Conservation (phyloP, 2,113 vertebrate species). For the Columba janthina region DNA sequence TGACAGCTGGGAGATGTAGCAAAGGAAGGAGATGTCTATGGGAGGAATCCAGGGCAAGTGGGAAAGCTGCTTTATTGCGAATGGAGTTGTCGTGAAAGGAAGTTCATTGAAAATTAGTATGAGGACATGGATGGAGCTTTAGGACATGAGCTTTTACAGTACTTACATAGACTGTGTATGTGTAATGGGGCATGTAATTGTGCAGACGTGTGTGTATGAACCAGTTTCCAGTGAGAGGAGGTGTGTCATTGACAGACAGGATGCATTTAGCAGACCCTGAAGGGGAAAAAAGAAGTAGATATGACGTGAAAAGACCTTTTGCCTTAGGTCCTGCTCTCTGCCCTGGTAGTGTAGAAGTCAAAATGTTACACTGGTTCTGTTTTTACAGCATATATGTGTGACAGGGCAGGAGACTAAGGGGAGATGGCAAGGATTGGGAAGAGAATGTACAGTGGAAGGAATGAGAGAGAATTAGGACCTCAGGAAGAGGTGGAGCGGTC, state of each 20-base stretch:
- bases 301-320: neutral
- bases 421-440: neutral
- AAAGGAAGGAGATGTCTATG: neutral
- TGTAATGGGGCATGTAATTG: neutral
- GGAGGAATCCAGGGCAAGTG: neutral
- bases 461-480: neutral
- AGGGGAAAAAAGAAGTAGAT: neutral
- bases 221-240: neutral
- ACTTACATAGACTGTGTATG: neutral
- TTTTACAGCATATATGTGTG: neutral
- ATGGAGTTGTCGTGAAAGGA: neutral
- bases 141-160: neutral
- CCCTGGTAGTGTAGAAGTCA: neutral
- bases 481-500: neutral
- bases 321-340: neutral
- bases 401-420: neutral
- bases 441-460: neutral
- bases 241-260: neutral
- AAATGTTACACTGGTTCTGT: neutral
- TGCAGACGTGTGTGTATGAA: neutral
- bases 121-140: neutral
- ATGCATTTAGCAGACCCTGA: neutral
- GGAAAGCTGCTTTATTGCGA: neutral
- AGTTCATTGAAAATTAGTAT: neutral
- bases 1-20: neutral